Base-by-base conservation (phyloP, 2,113 vertebrate genomes). In the Tupaia tana region DNA sequence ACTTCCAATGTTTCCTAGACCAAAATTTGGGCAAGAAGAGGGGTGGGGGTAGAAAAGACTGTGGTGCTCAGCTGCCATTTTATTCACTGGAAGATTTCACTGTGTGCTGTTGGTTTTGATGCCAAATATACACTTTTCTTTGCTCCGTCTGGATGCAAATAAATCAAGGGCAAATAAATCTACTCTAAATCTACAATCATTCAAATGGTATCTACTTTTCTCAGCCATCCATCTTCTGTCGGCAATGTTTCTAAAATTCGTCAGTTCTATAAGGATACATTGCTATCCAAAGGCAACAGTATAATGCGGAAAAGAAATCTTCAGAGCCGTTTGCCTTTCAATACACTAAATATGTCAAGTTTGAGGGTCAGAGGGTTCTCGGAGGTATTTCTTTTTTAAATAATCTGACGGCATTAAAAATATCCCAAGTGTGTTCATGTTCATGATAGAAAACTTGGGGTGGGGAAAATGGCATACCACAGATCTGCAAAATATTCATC, bases 161-260 rank as follows among this genome's bases (percentile, higher is more conserved):
- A 97, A 96, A 96, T 96, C 83, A 94, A 94, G 25, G 89, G 43
- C 56, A 84, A 4, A 43, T 43, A 25, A 27, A 67, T 85, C 63
- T 71, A 67, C 43, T 93, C 56, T 93, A 91, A 95, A 95, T 90
- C 61, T 73, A n/a, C 61, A 80, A 20, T 94, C 95, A 96, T 93
- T 97, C 96, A 91, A 89, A 96, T 67, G 27, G 59, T 84, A 75
- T 86, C 86, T 73, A 12, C 6, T 87, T 69, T 86, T 94, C 79
- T 91, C 66, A 77, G 56, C 43, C 87, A 95, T 91, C 79, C 83
- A 24, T 95, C 71, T 79, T 95, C 31, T 43, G 69, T 79, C 86
- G 58, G 31, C 70, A 93, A 93, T 77, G 75, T 91, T 93, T 89
- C 93, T 92, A 74, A 96, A 95, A 89, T 82, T 12, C 84, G 89